phyloP scores from a whole-genome alignment of 1,140 invertebrate species.

The Mactra quadrangularis region DNA sequence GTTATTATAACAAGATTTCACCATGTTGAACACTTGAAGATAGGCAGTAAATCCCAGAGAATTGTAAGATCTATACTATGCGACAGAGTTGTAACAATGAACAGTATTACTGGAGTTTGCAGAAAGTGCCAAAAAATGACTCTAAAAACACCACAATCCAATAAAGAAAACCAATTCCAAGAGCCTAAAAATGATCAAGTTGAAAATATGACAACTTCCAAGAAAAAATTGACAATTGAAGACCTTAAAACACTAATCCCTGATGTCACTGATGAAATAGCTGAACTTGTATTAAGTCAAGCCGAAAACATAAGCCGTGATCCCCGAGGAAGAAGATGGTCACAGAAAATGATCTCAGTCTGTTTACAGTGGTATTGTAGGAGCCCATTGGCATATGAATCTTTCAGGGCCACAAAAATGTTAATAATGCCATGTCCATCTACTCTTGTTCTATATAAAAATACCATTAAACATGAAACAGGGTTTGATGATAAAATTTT shows the following conservation, averaged over 20 bases:
- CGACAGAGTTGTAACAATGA: slow-evolving; percentile 4
- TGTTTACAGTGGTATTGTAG: slow-evolving; percentile 58
- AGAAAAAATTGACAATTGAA: not conserved
- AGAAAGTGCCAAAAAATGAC: slow-evolving; percentile 39
- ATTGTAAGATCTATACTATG: slow-evolving; percentile 11
- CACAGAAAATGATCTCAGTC: slow-evolving; percentile 34
- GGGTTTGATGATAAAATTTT: slow-evolving; percentile 61
- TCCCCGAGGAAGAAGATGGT: slow-evolving; percentile 61
- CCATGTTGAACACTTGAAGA: not conserved
- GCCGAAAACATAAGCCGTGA: slow-evolving; percentile 16
- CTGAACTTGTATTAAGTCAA: slow-evolving; percentile 24
- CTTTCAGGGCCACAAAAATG: slow-evolving; percentile 31
- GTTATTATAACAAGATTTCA: slow-evolving; percentile 10
- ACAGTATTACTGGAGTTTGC: not conserved
- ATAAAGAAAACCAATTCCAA: not conserved
- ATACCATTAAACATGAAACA: slow-evolving; percentile 55
- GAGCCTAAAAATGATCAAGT: not conserved
- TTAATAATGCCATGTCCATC: slow-evolving; percentile 48
- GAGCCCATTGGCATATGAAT: slow-evolving; percentile 51
- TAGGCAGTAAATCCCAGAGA: not conserved
- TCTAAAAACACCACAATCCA: not conserved
- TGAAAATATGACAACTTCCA: not conserved
- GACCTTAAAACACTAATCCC: slow-evolving; percentile 2
- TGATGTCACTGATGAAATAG: slow-evolving; percentile 16
- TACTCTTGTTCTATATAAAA: slow-evolving; percentile 56